Conservation (phyloP, 2,797 vertebrate genomes). For the Acanthornis magna region DNA sequence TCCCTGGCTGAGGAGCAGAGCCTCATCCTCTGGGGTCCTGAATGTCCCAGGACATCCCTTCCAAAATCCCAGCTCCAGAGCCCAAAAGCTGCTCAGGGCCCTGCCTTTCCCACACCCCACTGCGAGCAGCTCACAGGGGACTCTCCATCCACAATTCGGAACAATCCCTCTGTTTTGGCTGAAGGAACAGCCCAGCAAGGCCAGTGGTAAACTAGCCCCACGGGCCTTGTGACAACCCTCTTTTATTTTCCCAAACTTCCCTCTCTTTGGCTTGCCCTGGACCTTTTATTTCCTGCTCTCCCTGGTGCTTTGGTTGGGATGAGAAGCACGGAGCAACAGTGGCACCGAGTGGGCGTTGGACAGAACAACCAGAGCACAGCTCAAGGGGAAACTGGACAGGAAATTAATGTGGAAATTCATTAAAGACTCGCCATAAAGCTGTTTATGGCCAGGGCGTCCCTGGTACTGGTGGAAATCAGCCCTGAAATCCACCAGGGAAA, state of each 20-base stretch:
- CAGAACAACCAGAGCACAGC: not conserved
- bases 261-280: not conserved
- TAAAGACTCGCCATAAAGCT: not conserved
- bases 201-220: not conserved
- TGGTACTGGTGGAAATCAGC: not conserved
- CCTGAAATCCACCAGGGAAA: no score
- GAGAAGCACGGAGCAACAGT: not conserved
- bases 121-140: not conserved
- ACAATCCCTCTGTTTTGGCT: not conserved
- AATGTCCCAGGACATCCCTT: not conserved
- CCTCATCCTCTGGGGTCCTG: not conserved
- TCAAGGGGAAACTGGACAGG: not conserved
- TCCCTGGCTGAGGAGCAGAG: not conserved
- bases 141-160: not conserved
- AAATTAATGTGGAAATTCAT: not conserved
- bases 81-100: not conserved
- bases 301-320: not conserved
- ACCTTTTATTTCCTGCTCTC: not conserved
- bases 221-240: not conserved
- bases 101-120: not conserved
- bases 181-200: not conserved
- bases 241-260: not conserved
- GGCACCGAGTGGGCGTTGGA: constrained; percentile 1
- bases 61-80: not conserved
- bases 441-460: not conserved